Conservation (phyloP, 2,113 vertebrate species). For the Ancistrus triradiatus region DNA sequence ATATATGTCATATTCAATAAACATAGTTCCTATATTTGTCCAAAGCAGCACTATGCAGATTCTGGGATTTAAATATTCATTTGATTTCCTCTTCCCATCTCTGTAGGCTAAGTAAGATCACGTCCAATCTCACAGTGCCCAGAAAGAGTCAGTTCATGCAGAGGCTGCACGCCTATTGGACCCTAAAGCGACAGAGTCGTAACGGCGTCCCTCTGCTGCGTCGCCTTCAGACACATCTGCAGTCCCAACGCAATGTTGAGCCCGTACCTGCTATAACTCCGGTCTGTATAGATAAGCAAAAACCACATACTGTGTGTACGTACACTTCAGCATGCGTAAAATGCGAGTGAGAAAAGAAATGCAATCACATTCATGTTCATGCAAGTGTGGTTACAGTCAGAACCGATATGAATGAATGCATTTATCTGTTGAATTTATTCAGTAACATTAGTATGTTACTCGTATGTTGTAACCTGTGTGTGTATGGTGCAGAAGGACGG, state of each 20-base stretch:
- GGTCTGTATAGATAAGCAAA: slow-evolving; percentile 49
- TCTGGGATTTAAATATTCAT: too few species aligned
- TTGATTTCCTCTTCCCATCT: neutral
- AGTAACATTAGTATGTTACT: too few species aligned
- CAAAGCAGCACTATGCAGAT: too few species aligned
- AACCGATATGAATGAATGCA: too few species aligned
- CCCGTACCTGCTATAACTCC: slow-evolving; percentile 40
- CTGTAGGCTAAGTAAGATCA: slow-evolving; percentile 93
- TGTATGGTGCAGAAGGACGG: slow-evolving; percentile 86
- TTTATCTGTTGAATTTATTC: too few species aligned
- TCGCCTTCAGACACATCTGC: slow-evolving; percentile 92
- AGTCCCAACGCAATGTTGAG: slow-evolving; percentile 91
- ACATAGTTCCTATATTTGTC: too few species aligned
- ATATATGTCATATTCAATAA: too few species aligned
- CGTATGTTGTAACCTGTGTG: too few species aligned
- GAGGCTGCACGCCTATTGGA: slow-evolving; percentile 97
- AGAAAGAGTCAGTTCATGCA: slow-evolving; percentile 99
- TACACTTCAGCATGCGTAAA: too few species aligned
- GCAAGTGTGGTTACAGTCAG: too few species aligned
- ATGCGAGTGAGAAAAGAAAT: too few species aligned
- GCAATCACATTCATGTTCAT: too few species aligned
- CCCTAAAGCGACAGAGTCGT: slow-evolving; percentile 93
- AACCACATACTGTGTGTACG: neutral
- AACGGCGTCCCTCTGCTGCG: slow-evolving; percentile 93
- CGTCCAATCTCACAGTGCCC: slow-evolving; percentile 90